Base-by-base conservation (phyloP, 2,888 invertebrate genomes). In the Terebella lapidaria region DNA sequence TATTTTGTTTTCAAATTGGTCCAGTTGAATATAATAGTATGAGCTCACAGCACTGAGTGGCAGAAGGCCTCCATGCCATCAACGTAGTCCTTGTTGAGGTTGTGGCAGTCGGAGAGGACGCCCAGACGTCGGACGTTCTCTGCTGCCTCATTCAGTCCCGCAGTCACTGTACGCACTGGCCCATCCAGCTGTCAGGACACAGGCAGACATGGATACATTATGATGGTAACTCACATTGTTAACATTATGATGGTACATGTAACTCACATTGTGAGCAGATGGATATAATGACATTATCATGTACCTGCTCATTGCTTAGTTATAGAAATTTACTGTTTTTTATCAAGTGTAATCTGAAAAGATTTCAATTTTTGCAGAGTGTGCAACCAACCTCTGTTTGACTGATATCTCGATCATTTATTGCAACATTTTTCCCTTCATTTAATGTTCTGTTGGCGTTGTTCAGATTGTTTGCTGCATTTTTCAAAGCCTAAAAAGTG, bases 51-150 rank as follows among this genome's bases (percentile, higher is more conserved):
- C 25, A 62, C 62, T 18, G 52, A 65, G 74, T 76, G 27, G 72
- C 77, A 67, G 76, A 78, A 53, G 84, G 84, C 71, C 74, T 87
- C 4, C 80, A 83, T 1, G 86, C 87, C 63, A 24, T 63, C 60
- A 26, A 57, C 53, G 62, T 67, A 68, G 46, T 67, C 61, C 35
- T 64, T 67, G 55, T 68, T 63, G 5, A 68, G 60, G 47, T 63
- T 63, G 20, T 56, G 56, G 45, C 67, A 67, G 45, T 66, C 64
- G 20, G 58, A 61, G 52, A 65, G 59, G n/a, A 64, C 64, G 1
- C 57, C 61, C 51, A 67, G 58, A 20, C 54, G 49, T 25, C 57
- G 46, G 25, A 67, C 5, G 49, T 10, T 49, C 5, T 22, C 49
- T 22, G 10, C 5, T n/a, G 49, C 10, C 5, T 10, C 49, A n/a